These are phyloP conservation scores for Villa cingulata DNA, from an alignment of 2,888 invertebrate genomes.

Conservation along the genomic window DNA sequence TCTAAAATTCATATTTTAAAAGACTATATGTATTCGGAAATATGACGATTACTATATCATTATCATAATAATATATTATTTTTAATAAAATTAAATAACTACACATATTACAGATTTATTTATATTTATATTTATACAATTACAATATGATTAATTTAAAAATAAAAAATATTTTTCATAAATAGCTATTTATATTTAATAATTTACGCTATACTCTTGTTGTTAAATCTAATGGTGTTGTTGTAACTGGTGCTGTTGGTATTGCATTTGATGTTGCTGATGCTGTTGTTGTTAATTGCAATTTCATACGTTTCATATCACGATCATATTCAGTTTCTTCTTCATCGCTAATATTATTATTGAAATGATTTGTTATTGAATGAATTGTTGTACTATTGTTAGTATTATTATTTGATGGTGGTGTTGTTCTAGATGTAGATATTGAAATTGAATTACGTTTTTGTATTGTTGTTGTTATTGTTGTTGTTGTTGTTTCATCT, in stretches of 20 bases:
- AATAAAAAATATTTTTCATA: too few species aligned
- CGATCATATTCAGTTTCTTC: slow-evolving; percentile 38
- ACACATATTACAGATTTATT: too few species aligned
- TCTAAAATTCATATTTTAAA: too few species aligned
- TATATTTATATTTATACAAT: too few species aligned
- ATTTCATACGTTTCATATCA: slow-evolving; percentile 43
- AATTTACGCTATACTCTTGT: slow-evolving; percentile 44
- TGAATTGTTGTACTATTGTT: neutral
- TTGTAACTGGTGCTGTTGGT: slow-evolving; percentile 1
- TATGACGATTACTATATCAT: too few species aligned
- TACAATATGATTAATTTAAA: too few species aligned
- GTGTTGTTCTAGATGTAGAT: slow-evolving; percentile 5
- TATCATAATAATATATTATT: too few species aligned
- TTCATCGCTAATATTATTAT: slow-evolving; percentile 40
- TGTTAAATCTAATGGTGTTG: slow-evolving; percentile 39
- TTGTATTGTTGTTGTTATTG: slow-evolving; percentile 18
- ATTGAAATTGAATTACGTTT: slow-evolving; percentile 15
- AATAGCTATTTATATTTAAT: too few species aligned
- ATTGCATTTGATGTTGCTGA: slow-evolving; percentile 13
- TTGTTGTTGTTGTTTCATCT: slow-evolving; percentile 18
- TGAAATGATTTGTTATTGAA: slow-evolving; percentile 19
- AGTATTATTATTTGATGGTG: slow-evolving; percentile 38
- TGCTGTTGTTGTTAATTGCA: slow-evolving; percentile 24
- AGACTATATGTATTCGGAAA: too few species aligned
- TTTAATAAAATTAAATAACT: too few species aligned